Evolutionary conservation across 2,888 invertebrate species (phyloP).

Genomic region (Spodoptera exigua): DNA sequence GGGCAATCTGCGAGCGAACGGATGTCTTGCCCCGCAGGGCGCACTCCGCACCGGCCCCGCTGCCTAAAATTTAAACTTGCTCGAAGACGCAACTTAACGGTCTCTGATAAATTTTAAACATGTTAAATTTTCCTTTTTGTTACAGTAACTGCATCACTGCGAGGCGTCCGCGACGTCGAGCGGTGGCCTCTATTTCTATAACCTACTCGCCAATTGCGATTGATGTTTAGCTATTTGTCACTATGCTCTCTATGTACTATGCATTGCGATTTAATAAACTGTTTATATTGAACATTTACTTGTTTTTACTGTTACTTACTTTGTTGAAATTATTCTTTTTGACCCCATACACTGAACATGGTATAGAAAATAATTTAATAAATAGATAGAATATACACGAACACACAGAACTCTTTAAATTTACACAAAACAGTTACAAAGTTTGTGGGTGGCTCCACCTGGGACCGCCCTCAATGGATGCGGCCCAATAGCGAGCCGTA

Average conservation of each 20-base stretch:
- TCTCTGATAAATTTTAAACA: constrained; percentile 69
- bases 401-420: constrained; percentile 8
- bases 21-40: constrained; percentile 66
- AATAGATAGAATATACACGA: constrained; percentile 2
- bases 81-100: constrained; percentile 70
- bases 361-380: neutral
- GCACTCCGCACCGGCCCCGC: constrained; percentile 42
- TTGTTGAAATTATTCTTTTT: constrained; percentile 20
- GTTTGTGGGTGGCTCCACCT: constrained; percentile 57
- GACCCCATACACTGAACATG: constrained; percentile 31
- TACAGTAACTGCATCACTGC: constrained; percentile 62
- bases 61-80: constrained; percentile 75
- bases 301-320: constrained; percentile 33
- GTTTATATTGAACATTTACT: constrained; percentile 24
- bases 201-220: constrained; percentile 61
- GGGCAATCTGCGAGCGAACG: constrained; percentile 83
- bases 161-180: constrained; percentile 24
- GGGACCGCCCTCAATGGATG: constrained; percentile 67
- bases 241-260: constrained; percentile 31
- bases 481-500: constrained; percentile 69
- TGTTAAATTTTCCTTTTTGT: constrained; percentile 70
- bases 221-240: constrained; percentile 46
- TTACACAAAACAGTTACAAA: constrained; percentile 20
- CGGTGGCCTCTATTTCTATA: constrained; percentile 40
- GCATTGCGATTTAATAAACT: constrained; percentile 52